Percentiles rank a stretch among this genome's conserved stretches.
These are phyloP conservation scores for Potamarius usumacintae DNA, from an alignment of 2,113 vertebrate species.

Conservation along the genomic window DNA sequence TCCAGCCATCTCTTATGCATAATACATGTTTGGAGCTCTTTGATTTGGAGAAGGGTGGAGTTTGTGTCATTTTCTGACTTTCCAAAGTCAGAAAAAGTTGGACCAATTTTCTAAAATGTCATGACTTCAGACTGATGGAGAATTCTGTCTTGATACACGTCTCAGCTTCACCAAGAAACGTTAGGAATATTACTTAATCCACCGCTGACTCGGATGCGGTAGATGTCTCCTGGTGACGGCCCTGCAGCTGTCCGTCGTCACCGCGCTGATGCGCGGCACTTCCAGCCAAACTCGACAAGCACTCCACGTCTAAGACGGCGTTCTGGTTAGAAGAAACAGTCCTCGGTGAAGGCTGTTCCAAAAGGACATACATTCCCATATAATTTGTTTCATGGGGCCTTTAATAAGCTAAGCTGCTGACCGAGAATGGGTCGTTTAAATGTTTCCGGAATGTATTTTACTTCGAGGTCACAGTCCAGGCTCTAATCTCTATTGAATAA, in stretches of 20 bases:
- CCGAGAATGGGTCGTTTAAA: background rate
- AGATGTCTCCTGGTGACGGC: background rate
- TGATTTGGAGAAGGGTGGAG: background rate
- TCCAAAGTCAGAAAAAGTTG: no score
- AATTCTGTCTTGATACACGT: no score
- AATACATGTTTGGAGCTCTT: background rate
- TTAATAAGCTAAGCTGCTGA: background rate
- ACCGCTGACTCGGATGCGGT: background rate
- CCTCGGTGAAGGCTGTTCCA: background rate
- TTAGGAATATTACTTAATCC: background rate
- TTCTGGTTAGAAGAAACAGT: background rate
- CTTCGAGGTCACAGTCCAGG: background rate
- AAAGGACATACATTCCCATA: background rate
- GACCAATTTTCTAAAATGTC: no score
- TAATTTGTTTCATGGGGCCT: background rate
- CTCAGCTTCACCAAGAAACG: background rate
- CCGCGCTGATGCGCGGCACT: no score
- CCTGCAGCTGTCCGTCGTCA: no score
- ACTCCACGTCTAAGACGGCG: background rate
- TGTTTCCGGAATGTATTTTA: background rate
- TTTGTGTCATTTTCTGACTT: background rate
- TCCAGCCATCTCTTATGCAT: background rate
- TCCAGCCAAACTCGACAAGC: background rate
- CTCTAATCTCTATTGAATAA: constrained; percentile 4
- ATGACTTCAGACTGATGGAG: no score